Base-by-base conservation (phyloP, 2,797 vertebrate species). In the Enteromius afrohamiltoni region DNA sequence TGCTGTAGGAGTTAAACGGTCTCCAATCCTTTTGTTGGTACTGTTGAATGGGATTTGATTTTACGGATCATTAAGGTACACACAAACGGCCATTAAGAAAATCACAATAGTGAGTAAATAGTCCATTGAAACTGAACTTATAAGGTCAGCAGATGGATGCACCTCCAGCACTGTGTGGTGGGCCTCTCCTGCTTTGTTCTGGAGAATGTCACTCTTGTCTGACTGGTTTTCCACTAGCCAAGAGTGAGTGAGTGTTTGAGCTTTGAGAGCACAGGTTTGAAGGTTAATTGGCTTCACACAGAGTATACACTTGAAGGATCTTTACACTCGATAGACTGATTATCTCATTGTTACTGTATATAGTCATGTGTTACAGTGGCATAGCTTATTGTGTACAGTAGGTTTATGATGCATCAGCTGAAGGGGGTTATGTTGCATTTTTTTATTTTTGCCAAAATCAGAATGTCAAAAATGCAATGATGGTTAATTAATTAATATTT, bases 131-230 rank as follows among this genome's bases (percentile, higher is more conserved):
- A 76, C 40, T 51, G 17, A 64, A 40, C 45, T 77, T 77, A 17
- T 29, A 77, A 80, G 65, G 82, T 80, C 70, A 76, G 58, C 42
- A 47, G 77, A 73, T 40, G 60, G 37, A 79, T 62, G 68, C 26
- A 31, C 31, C 19, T 58, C 29, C 65, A 47, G 60, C 9, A n/a
- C 6, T 51, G 34, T 62, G 10, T 77, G 42, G n/a, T 70, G 45
- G 11, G 26, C 21, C 45, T 71, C 49, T 45, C 60, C 34, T 11
- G 31, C 6, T 70, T 83, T 83, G 75, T 82, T 82, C 47, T 80
- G 80, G 29, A 75, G 76, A 79, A 51, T 75, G 7, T 67, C 53
- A 71, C 80, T 84, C 85, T 83, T 21, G 67, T 81, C 73, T 65
- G 67, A 80, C 77, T 70, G 79, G 77, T 83, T 83, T 83, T 70